Conservation (phyloP, 2,113 vertebrate genomes). For the Hemicordylus capensis region DNA sequence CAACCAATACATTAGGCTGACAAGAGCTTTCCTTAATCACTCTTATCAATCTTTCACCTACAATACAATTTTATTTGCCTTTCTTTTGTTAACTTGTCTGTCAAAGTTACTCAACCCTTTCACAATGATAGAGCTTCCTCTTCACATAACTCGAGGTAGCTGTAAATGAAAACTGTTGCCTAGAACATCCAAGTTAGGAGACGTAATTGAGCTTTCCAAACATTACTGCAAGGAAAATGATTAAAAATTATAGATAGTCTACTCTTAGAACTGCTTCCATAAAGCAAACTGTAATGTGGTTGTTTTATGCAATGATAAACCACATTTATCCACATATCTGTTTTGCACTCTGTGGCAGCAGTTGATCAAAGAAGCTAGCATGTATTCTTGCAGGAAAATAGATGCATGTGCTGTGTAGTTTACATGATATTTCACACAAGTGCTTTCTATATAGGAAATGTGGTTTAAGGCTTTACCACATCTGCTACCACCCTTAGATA, state of each 20-base stretch:
- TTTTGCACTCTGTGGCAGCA: no score
- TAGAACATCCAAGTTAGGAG: neutral
- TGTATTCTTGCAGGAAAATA: neutral
- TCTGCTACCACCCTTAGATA: neutral
- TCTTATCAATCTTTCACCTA: conserved; percentile 5
- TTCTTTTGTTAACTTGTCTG: conserved; percentile 23
- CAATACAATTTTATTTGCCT: conserved; percentile 30
- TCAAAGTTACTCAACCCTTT: conserved; percentile 28
- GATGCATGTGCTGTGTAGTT: neutral
- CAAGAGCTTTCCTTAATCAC: conserved; percentile 6
- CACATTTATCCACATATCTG: neutral
- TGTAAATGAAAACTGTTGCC: neutral
- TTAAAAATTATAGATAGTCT: neutral
- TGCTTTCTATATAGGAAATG: neutral
- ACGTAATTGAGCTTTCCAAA: conserved; percentile 7
- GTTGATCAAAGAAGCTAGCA: no score
- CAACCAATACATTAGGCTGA: neutral
- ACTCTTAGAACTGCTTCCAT: neutral
- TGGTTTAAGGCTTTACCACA: no score
- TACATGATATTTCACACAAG: neutral
- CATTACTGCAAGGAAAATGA: neutral
- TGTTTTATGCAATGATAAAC: neutral
- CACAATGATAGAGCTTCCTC: neutral
- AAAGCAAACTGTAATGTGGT: neutral
- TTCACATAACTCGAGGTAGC: conserved; percentile 9